Percentiles rank a stretch among this genome's conserved stretches.
These are phyloP conservation scores for Drosophila pegasa DNA, from an alignment of 2,888 invertebrate species.

Conservation along the genomic window DNA sequence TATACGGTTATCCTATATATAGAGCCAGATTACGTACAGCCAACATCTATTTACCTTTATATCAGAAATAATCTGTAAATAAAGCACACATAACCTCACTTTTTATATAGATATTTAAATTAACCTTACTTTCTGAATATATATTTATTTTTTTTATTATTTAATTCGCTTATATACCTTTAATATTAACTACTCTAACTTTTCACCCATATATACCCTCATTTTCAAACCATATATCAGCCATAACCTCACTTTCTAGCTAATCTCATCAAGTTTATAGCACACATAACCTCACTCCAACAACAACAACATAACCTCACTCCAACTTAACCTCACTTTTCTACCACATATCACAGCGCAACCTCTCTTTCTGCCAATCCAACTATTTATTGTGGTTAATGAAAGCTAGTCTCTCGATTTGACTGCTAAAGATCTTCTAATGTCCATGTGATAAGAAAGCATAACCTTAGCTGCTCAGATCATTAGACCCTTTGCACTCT, in stretches of 20 bases:
- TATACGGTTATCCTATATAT: no score
- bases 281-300: not conserved
- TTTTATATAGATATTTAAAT: no score
- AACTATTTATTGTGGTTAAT: not conserved
- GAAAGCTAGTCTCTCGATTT: not conserved
- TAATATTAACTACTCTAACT: not conserved
- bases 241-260: not conserved
- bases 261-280: not conserved
- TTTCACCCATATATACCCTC: not conserved
- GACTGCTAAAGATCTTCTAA: conserved; percentile 8
- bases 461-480: conserved; percentile 34
- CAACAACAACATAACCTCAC: not conserved
- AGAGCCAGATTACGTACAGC: no score
- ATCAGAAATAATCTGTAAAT: no score
- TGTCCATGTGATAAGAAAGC: conserved; percentile 3
- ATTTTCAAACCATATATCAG: not conserved
- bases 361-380: not conserved
- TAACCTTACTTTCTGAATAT: no score
- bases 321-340: not conserved
- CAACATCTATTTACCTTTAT: no score
- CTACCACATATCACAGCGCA: not conserved
- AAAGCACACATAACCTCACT: no score
- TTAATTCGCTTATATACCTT: no score
- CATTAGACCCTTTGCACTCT: conserved; percentile 64
- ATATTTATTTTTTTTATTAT: no score